Percentiles rank a stretch among this genome's conserved stretches.
Conservation (phyloP, 2,797 vertebrate species). For the Craterocephalus amniculus region DNA sequence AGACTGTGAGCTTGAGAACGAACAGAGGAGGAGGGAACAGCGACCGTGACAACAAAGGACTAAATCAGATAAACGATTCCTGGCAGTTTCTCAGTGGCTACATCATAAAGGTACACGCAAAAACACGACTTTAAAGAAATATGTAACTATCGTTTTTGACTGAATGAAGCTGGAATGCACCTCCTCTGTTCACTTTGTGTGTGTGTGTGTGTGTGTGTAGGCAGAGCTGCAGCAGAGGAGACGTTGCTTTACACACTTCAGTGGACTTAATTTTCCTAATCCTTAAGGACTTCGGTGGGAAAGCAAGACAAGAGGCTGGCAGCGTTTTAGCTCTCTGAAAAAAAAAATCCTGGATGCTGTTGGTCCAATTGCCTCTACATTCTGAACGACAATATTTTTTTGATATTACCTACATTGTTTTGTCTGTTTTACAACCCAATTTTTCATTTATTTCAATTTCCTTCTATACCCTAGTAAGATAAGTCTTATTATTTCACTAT, state of each 20-base stretch:
- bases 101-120: not conserved
- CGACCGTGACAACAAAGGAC: not conserved
- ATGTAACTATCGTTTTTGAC: not conserved
- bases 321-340: not conserved
- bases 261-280: not conserved
- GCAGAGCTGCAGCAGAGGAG: not conserved
- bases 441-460: not conserved
- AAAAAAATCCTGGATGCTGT: not conserved
- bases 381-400: not conserved
- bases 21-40: not conserved
- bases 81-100: not conserved
- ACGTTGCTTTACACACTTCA: not conserved
- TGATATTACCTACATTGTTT: not conserved
- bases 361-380: not conserved
- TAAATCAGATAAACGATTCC: not conserved
- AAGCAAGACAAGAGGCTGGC: not conserved
- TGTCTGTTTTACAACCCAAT: not conserved
- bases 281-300: not conserved
- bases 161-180: not conserved
- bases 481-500: not conserved
- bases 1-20: not conserved
- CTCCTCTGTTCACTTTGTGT: too few relatives aligned
- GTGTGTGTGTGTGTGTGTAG: not conserved
- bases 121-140: not conserved
- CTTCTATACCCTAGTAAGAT: not conserved